A percentile compares a stretch with the other conserved stretches of the same genome.
Conservation (phyloP, 2,797 vertebrate genomes). For the Arrhamphus sclerolepis region DNA sequence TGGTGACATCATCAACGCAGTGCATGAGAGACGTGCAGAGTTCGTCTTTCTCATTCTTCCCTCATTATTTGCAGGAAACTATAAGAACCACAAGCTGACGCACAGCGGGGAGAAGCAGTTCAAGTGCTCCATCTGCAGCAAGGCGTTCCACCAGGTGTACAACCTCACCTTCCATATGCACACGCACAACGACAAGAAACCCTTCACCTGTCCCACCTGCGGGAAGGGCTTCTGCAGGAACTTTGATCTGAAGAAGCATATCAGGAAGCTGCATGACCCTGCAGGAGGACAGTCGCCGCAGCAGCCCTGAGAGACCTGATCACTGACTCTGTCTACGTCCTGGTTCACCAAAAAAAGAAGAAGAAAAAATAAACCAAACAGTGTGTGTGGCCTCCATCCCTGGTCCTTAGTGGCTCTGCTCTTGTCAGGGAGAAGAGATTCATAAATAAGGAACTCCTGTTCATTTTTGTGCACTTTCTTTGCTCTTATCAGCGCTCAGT, state of each 20-base stretch:
- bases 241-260: constrained; percentile 98
- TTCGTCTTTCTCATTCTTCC: background rate
- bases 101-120: constrained; percentile 99
- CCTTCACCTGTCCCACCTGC: constrained; percentile 94
- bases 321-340: background rate
- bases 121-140: constrained; percentile 98
- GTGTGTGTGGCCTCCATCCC: background rate
- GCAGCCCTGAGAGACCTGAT: constrained; percentile 14
- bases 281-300: constrained; percentile 9
- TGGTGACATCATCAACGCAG: too few relatives aligned
- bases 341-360: background rate
- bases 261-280: constrained; percentile 91
- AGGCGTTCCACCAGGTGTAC: constrained; percentile 98
- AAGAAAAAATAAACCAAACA: too few relatives aligned
- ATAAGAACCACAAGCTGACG: constrained; percentile 98
- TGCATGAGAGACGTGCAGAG: background rate
- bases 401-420: background rate
- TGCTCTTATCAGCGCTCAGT: background rate
- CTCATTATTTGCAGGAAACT: constrained; percentile 85
- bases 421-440: constrained; percentile 1
- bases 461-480: constrained; percentile 11
- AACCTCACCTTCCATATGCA: constrained; percentile 99
- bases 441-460: background rate
- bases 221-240: constrained; percentile 98
- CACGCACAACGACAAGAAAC: constrained; percentile 98